Evolutionary conservation across 2,797 vertebrate genomes (phyloP), one percentile per base, ranked within the genome.

Genomic region (Steatocranus sp.): DNA sequence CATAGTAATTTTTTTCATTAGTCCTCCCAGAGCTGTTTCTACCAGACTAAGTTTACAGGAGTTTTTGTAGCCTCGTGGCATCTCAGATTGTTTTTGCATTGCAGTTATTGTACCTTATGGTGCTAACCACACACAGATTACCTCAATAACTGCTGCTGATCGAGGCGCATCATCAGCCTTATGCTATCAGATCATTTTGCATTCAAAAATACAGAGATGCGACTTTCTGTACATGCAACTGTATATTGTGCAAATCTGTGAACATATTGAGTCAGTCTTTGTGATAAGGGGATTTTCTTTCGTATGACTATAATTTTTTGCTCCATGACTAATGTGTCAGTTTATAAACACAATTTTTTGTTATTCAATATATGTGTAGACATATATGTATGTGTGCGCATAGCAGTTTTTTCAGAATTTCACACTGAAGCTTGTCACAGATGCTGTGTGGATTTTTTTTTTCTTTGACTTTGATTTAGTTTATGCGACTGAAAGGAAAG

Each of bases 161-260:
- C 4, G 3, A 70, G 38, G 66, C 15, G 3, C 38, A 27, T 73
- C 17, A 30, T 48, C 41, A n/a, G 25, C 43, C 25, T 27, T 68
- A 68, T 46, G 66, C 41, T 30, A 8, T 48, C 68, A 73, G 41
- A 46, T 73, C 5, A 7, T 30, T 48, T 30, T 48, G 11, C 15
- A 30, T 48, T 73, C 23, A 73, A 30, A 73, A 30, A 30, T n/a
- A 48, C 17, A 48, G 25, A 46, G 23, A 27, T 46, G 23, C 2
- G 9, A 73, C 15, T 73, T 73, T 30, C 41, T 73, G 41, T 6
- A 48, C 11, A 14, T 73, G 68, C 18, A 48, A 49, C 68, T 48
- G 43, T 74, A 80, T 68, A 83, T 66, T 49, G 77, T 88, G 78
- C 32, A 75, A 88, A 88, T 80, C 73, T 80, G 66, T 80, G 46